Percentiles rank a stretch among this genome's conserved stretches.
Evolutionary conservation across 2,888 invertebrate genomes (phyloP).

Genomic region (Venustoraphidia nigricollis): DNA sequence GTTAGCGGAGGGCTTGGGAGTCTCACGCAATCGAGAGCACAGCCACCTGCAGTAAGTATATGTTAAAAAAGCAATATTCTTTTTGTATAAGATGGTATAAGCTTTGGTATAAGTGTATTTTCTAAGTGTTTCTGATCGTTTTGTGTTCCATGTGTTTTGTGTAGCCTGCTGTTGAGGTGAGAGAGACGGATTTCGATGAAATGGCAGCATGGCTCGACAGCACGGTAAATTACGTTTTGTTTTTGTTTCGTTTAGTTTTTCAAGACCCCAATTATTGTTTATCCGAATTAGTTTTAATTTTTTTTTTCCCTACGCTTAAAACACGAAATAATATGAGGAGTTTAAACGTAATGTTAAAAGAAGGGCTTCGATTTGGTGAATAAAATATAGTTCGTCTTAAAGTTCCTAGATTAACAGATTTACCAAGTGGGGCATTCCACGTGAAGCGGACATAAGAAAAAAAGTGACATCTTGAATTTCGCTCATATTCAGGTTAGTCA

Average conservation of each 20-base stretch:
- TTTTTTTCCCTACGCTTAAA: not conserved
- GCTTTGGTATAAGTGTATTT: constrained; percentile 13
- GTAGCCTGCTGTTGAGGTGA: constrained; percentile 26
- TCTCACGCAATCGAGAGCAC: constrained; percentile 26
- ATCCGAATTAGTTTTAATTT: constrained; percentile 15
- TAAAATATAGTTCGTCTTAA: no score
- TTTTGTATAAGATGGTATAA: constrained; percentile 4
- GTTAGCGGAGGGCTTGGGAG: constrained; percentile 29
- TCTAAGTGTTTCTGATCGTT: constrained; percentile 18
- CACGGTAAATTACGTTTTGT: constrained; percentile 49
- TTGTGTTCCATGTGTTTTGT: constrained; percentile 18
- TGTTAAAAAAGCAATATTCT: constrained; percentile 8
- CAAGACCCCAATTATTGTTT: not conserved
- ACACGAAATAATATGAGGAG: no score
- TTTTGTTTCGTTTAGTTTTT: constrained; percentile 1
- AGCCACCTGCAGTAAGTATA: constrained; percentile 23
- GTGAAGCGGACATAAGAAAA: no score
- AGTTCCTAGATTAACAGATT: no score
- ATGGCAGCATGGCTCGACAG: constrained; percentile 87
- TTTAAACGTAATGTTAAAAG: no score
- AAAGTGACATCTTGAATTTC: no score
- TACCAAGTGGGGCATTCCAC: no score
- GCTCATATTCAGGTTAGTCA: no score
- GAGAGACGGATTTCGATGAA: constrained; percentile 80
- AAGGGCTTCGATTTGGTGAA: no score